A percentile compares a stretch with the other conserved stretches of the same genome.
Conservation (phyloP, 1,140 invertebrate species). For the Archegozetes longisetosus region DNA sequence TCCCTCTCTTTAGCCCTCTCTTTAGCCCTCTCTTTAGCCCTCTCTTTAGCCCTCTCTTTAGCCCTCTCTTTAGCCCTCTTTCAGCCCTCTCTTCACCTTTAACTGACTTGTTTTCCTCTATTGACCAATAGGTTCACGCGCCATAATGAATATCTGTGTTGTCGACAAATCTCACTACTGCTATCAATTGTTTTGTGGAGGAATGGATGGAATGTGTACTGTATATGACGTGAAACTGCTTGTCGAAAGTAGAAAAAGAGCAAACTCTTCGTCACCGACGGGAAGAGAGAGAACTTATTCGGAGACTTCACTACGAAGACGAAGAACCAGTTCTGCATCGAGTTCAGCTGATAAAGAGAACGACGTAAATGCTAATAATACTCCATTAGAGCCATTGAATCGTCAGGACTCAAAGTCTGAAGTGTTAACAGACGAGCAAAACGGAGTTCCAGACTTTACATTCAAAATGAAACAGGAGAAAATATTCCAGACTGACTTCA, state of each 20-base stretch:
- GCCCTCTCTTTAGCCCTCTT: no score
- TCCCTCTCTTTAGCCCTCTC: no score
- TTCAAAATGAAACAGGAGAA: conserved; percentile 32
- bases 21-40: no score
- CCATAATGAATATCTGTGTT: conserved; percentile 72
- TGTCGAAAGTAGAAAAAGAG: not conserved
- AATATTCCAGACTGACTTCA: conserved; percentile 33
- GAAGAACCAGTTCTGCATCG: not conserved
- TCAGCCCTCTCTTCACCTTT: no score
- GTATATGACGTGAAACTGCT: conserved; percentile 60
- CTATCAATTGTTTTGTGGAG: conserved; percentile 52
- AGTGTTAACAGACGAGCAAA: not conserved
- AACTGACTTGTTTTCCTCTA: not conserved
- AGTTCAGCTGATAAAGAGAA: not conserved
- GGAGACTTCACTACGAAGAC: not conserved
- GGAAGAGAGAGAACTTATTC: not conserved
- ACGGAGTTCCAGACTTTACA: conserved; percentile 16
- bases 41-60: no score
- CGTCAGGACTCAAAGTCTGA: not conserved
- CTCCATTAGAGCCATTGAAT: not conserved
- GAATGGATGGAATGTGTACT: conserved; percentile 79
- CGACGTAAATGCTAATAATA: not conserved
- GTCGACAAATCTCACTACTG: conserved; percentile 46
- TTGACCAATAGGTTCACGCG: conserved; percentile 44
- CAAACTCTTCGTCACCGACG: not conserved